phyloP scores from a whole-genome alignment of 2,888 invertebrate species.

The Pomacea canaliculata region DNA sequence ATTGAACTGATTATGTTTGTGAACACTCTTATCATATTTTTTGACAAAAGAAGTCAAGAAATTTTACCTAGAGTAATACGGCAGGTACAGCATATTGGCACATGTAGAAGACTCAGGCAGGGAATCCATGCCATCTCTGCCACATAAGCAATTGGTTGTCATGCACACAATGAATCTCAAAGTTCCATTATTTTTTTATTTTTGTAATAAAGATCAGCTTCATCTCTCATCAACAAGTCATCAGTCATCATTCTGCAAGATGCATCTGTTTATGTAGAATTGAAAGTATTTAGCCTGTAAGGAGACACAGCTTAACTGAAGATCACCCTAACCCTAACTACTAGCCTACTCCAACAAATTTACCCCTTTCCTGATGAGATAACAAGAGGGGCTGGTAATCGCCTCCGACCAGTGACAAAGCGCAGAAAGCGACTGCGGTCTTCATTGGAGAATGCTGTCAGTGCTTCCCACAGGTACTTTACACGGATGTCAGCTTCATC shows the following conservation, averaged over 20 bases:
- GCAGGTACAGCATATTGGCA: slow-evolving; percentile 68
- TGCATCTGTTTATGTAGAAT: no score
- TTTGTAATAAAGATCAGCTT: no score
- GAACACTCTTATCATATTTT: no score
- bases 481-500: slow-evolving; percentile 65
- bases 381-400: slow-evolving; percentile 66
- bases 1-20: no score
- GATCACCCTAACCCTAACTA: no score
- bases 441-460: slow-evolving; percentile 67
- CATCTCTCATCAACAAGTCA: no score
- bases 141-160: slow-evolving; percentile 14
- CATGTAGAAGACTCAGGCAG: slow-evolving; percentile 70
- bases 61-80: slow-evolving; percentile 64
- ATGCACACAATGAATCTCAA: not conserved
- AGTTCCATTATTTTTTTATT: not conserved
- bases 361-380: slow-evolving; percentile 66
- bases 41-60: no score
- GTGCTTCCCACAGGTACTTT: slow-evolving; percentile 67
- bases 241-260: no score
- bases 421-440: slow-evolving; percentile 68
- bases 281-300: no score
- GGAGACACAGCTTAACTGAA: no score
- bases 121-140: slow-evolving; percentile 61
- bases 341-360: slow-evolving; percentile 9
- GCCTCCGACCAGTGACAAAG: slow-evolving; percentile 68